A percentile compares a stretch with the other conserved stretches of the same genome.
Evolutionary conservation across 1,140 invertebrate genomes (phyloP).

Genomic region (Eumaeus atala): DNA sequence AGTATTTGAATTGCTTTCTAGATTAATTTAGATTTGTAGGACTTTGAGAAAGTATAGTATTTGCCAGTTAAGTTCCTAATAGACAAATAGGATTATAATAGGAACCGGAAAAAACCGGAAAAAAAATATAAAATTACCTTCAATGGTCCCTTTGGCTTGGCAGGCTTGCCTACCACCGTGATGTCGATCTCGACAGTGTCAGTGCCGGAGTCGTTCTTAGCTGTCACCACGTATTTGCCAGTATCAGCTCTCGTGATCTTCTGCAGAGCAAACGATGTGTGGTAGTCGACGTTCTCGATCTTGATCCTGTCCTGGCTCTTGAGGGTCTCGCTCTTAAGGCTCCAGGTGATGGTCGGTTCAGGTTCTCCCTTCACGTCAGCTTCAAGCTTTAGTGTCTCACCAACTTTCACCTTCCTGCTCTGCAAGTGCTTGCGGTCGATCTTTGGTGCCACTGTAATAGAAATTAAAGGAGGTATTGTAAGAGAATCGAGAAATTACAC

Average conservation of each 20-base stretch:
- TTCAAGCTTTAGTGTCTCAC: conserved; percentile 90
- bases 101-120: too few relatives aligned
- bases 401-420: conserved; percentile 89
- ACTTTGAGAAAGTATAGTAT: too few relatives aligned
- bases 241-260: conserved; percentile 88
- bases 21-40: too few relatives aligned
- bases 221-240: conserved; percentile 91
- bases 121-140: conserved; percentile 79
- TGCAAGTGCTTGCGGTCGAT: conserved; percentile 95
- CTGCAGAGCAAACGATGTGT: conserved; percentile 90
- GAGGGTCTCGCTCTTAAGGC: conserved; percentile 80
- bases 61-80: too few relatives aligned
- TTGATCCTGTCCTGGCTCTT: conserved; percentile 81
- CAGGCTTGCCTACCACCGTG: conserved; percentile 88
- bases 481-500: too few relatives aligned
- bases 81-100: too few relatives aligned
- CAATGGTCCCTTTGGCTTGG: conserved; percentile 89
- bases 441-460: conserved; percentile 86
- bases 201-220: conserved; percentile 93
- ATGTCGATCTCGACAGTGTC: conserved; percentile 96
- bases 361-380: conserved; percentile 95
- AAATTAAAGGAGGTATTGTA: conserved; percentile 1
- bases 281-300: conserved; percentile 94
- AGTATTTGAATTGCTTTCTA: too few relatives aligned
- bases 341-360: conserved; percentile 90